Base-by-base conservation (phyloP, 2,888 invertebrate species). In the Gymnosoma rotundatum region DNA sequence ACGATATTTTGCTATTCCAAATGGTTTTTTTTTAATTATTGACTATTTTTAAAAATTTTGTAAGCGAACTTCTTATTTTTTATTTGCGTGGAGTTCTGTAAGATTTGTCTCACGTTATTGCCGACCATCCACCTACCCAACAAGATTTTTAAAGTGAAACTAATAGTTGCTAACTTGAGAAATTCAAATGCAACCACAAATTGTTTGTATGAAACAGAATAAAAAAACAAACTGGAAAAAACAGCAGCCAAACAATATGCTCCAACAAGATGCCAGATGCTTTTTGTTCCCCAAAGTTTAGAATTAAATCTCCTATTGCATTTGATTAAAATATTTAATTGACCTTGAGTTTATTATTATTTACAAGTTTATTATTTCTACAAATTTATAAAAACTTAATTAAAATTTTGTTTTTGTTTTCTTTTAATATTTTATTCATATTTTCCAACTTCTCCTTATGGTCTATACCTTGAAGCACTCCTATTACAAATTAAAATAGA, bases 81-180 rank as follows among this genome's bases (percentile, higher is more conserved):
- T 25, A 48, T 38, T 52, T 74, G 54, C 74, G 70, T 25, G 8
- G 21, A 54, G 42, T 67, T 78, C 60, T 74, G 16, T 16, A 63
- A 52, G n/a, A 61, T 16, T 9, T 38, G 14, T 63, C 67, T 63
- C 45, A 10, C 60, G 14, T n/a, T 25, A 12, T 21, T 70, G 9
- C 84, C 84, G 84, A 74, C 78, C 81, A 25, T 67, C 79, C 85
- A 85, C 83, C 87, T 80, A 85, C 84, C 83, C 83, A n/a, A 69
- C 50, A 50, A 72, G 80, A 82, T 86, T 86, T 73, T 83, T 83
- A 63, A 82, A 85, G 75, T 74, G 60, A 83, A 87, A 87, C 87
- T 87, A 84, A 83, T 72, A 38, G 85, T 78, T 73, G 81, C 70
- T 83, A 83, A 78, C 85, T 73, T 81, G 54, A 78, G 54, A 84